Base-by-base conservation (phyloP, 2,113 vertebrate genomes). In the Anser cygnoides region DNA sequence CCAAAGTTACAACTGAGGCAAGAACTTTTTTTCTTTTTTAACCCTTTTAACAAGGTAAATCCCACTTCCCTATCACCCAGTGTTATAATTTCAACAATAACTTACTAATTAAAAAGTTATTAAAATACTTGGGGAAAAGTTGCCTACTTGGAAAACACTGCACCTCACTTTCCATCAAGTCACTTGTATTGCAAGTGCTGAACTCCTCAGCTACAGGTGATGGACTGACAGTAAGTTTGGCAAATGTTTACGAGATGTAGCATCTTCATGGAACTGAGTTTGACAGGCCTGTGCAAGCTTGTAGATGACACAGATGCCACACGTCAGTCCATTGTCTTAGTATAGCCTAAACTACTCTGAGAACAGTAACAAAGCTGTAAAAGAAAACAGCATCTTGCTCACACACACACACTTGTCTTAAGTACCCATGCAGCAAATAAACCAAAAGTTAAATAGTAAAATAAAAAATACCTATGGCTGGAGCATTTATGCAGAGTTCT, bases 401-500 rank as follows among this genome's bases (percentile, higher is more conserved):
- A 73, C 9, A 82, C 12, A 46, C 11, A 46, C 1, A 28, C 46
- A 62, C 17, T 57, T 63, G 89, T 74, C 33, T 90, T 29, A 89
- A 92, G 62, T 72, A 90, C 74, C 55, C 22, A 65, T 71, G 72
- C 43, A 28, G 46, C 91, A 89, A 85, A 67, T 39, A 79, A 59
- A 26, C 35, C 62, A 74, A 78, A 95, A 95, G 63, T 59, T 37
- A 97, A 94, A 67, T 83, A 1, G n/a, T 63, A 26, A 71, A 66
- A 82, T 52, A 31, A 49, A 28, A 50, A 71, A 82, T 99, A 99
- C 99, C 99, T 98, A 99, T 99, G 37, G 99, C 99, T 26, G 99
- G 99, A 66, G 99, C 99, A 37, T 99, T 99, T 98, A 99, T 99
- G 98, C 99, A 99, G 68, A 99, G 99, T 83, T 99, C 99, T 97